Base-by-base conservation (phyloP, 2,888 invertebrate species). In the Watsonalla cultraria region DNA sequence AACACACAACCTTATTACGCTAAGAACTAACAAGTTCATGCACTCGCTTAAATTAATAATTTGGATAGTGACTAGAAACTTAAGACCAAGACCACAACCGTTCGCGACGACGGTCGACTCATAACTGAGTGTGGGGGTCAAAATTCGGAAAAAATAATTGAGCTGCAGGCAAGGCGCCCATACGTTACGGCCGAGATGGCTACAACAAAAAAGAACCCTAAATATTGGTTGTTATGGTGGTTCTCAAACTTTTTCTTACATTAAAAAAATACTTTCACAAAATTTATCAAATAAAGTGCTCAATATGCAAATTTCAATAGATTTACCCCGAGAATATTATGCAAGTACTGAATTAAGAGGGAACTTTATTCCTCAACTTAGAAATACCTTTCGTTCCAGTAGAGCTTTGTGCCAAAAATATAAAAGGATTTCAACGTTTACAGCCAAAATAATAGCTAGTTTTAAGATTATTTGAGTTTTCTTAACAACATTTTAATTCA, bases 141-240 rank as follows among this genome's bases (percentile, higher is more conserved):
- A 84, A 79, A 81, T 87, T 85, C 83, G 72, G 79, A 81, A 86
- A 87, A 84, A 80, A 84, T 80, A 80, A 74, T 70, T 68, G 76
- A 75, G 78, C 72, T 77, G 82, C 84, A 83, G 81, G 81, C 85
- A 79, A 80, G 80, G 84, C 86, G 82, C 86, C 86, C 87, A 86
- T 88, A 86, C 89, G 85, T 82, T 87, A 85, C 87, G 78, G 80
- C 70, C 78, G 89, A 90, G 89, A 90, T 87, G 87, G 83, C 82
- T 84, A 79, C 79, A 84, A 88, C 88, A 89, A 90, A 90, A 87
- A 90, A 84, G 84, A 82, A 87, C 87, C 89, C 88, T 86, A 86
- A 88, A 90, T 88, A 86, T 86, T 86, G 80, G 65, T 62, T 67
- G 68, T 65, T 67, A 71, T 58, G 61, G 42, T 62, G 84, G 73